A percentile compares a stretch with the other conserved stretches of the same genome.
Conservation (phyloP, 2,797 vertebrate species). For the Acrossocheilus fasciatus region DNA sequence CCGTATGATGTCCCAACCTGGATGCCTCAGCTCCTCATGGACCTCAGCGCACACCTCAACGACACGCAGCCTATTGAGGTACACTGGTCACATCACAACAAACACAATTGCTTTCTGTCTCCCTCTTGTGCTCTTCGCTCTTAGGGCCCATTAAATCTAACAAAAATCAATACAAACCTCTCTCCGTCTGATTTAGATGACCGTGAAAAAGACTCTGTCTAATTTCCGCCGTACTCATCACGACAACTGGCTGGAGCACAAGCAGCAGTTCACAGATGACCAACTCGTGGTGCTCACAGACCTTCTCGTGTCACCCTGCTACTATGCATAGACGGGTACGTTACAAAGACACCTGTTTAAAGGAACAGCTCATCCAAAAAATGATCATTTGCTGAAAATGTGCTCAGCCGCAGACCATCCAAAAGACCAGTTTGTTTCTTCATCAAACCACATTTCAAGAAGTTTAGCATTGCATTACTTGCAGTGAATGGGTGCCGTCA, state of each 20-base stretch:
- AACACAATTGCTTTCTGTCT: conserved; percentile 20
- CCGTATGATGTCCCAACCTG: conserved; percentile 96
- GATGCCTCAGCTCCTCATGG: conserved; percentile 99
- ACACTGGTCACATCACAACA: conserved; percentile 39
- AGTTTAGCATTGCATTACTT: background rate
- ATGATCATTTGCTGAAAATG: too few relatives aligned
- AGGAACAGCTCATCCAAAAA: background rate
- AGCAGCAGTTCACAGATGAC: conserved; percentile 97
- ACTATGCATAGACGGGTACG: conserved; percentile 75
- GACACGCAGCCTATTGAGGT: conserved; percentile 99
- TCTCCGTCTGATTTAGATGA: conserved; percentile 82
- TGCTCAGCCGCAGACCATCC: too few relatives aligned
- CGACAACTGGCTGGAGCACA: conserved; percentile 98
- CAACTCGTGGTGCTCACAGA: conserved; percentile 97
- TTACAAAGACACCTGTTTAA: background rate
- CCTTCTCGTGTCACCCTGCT: conserved; percentile 91
- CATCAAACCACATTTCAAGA: background rate
- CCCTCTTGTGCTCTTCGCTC: background rate
- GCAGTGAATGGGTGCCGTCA: background rate
- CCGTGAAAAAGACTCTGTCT: conserved; percentile 96
- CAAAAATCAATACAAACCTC: conserved; percentile 25
- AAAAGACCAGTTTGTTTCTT: background rate
- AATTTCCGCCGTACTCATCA: conserved; percentile 98
- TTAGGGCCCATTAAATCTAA: conserved; percentile 6
- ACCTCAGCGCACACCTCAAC: conserved; percentile 95